Base-by-base conservation (phyloP, 2,113 vertebrate genomes). In the Macheiramphus alcinus region DNA sequence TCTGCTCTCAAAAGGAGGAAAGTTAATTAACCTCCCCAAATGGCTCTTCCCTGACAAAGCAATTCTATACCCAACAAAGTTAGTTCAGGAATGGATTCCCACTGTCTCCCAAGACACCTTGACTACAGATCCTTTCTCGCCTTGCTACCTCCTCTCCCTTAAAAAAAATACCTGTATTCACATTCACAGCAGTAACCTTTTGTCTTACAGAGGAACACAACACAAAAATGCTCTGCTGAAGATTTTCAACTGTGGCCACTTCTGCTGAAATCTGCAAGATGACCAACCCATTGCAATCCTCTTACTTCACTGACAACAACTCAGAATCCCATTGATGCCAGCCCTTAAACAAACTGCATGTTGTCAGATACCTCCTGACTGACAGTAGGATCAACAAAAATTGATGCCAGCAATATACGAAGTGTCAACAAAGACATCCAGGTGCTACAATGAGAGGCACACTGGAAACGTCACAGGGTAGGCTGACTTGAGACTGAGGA, bases 1-100 rank as follows among this genome's bases (percentile, higher is more conserved):
- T 90, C 75, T 74, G 31, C 22, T 88, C 81, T 76, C 50, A 72
- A 83, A 94, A 81, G 63, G 56, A 47, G 10, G 38, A 50, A 89
- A 91, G 85, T 88, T 94, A 97, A 97, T 96, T 96, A 97, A 97
- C 87, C 87, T 97, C 78, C 81, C 68, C 72, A 86, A 31, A 50
- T 88, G 66, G 48, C 58, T 96, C 96, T 82, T 96, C 48, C 72
- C 94, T 96, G 96, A 96, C 89, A 93, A 91, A 90, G 80, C 86
- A 94, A 61, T 94, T 96, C 79, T 61, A 72, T 95, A 97, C 94
- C 83, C 87, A 93, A 82, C 8, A 16, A 82, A 96, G 86, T 94
- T 96, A 93, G 92, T 90, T 93, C 90, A 90, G 89, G 52, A 93
- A 93, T 73, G 93, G 67, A 97, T 88, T 93, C 72, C 65, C 66